Evolutionary conservation across 2,113 vertebrate genomes (phyloP).

Genomic region (Rhea pennata): DNA sequence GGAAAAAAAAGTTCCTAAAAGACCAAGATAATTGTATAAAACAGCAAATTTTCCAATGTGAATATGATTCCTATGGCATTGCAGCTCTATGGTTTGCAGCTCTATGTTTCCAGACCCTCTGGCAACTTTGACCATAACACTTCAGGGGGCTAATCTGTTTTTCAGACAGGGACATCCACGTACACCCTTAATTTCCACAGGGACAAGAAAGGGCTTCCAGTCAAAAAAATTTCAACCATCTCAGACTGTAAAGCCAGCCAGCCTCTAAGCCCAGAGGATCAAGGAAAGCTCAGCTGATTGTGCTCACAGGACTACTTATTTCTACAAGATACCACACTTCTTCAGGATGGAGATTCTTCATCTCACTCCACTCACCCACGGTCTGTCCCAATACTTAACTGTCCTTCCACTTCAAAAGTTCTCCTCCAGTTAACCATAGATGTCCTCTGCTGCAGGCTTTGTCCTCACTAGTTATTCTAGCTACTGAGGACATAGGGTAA

Average conservation of each 20-base stretch:
- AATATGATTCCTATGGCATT: rapidly evolving
- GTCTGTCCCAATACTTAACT: not conserved
- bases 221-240: not conserved
- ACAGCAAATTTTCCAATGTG: not conserved
- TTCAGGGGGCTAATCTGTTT: not conserved
- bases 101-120: not conserved
- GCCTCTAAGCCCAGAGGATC: not conserved
- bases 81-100: not conserved
- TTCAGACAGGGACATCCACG: not conserved
- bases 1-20: not conserved
- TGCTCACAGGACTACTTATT: not conserved
- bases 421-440: not conserved
- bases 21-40: not conserved
- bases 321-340: not conserved
- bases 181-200: not conserved
- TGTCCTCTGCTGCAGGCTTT: not conserved
- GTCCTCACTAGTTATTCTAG: not conserved
- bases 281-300: not conserved
- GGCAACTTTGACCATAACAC: not conserved
- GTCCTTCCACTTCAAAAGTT: not conserved
- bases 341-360: not conserved
- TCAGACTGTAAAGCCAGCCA: not conserved
- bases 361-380: not conserved
- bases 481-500: rapidly evolving
- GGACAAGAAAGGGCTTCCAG: not conserved